phyloP scores from a whole-genome alignment of 2,797 vertebrate genomes.

The Amazona finschi region DNA sequence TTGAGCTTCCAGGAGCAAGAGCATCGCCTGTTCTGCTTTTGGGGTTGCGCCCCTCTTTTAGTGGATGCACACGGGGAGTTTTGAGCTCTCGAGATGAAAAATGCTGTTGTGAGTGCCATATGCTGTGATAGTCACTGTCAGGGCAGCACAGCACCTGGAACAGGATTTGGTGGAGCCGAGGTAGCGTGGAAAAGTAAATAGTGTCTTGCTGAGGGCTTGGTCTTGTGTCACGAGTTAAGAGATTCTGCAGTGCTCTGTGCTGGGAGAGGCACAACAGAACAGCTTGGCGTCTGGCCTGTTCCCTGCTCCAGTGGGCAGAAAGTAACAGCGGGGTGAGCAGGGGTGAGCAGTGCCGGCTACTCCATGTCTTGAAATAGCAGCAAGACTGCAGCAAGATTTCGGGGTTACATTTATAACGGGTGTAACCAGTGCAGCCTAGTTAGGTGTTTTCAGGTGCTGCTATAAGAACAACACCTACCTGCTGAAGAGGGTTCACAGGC shows the following conservation, averaged over 20 bases:
- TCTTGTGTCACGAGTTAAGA: no score
- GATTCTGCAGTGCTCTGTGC: not conserved
- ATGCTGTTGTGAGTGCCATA: not conserved
- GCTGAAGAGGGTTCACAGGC: not conserved
- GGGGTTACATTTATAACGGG: not conserved
- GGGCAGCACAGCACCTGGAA: not conserved
- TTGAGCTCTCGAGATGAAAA: not conserved
- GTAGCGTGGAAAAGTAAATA: not conserved
- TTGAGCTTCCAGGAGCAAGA: not conserved
- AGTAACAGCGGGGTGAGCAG: not conserved
- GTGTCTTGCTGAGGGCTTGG: not conserved
- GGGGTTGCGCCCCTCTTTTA: no score
- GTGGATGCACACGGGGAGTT: accelerated
- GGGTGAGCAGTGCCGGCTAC: not conserved
- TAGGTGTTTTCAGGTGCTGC: not conserved
- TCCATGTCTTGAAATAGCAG: not conserved
- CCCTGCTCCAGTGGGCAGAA: not conserved
- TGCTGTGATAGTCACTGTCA: not conserved
- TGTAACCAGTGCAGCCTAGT: accelerated
- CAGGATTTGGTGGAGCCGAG: not conserved
- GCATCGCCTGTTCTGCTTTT: not conserved
- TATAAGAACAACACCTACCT: accelerated
- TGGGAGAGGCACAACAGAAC: not conserved
- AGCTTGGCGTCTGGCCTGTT: not conserved
- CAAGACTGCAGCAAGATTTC: not conserved